Conservation (phyloP, 1,140 invertebrate species). For the Trichogramma pretiosum region DNA sequence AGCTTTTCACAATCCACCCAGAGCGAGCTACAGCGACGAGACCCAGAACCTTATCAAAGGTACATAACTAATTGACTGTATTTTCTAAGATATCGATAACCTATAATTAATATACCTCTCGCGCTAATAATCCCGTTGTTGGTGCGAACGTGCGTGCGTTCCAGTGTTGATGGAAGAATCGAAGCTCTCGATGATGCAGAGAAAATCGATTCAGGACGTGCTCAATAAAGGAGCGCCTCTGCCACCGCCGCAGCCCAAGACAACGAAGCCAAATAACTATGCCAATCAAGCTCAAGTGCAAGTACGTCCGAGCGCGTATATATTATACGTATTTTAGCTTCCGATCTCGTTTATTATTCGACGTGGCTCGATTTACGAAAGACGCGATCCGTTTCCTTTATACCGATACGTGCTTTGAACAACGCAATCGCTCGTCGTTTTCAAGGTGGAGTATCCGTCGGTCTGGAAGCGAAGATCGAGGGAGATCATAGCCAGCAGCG, state of each 20-base stretch:
- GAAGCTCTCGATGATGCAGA: constrained; percentile 41
- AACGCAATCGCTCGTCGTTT: no score
- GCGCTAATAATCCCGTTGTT: no score
- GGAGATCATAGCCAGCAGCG: constrained; percentile 27
- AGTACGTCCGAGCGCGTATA: no score
- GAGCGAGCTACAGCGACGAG: constrained; percentile 39
- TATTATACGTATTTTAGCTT: no score
- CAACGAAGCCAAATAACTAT: no score
- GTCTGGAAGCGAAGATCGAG: constrained; percentile 27
- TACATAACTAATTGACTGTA: constrained; percentile 15
- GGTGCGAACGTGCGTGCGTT: no score
- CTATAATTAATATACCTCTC: no score
- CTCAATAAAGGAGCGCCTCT: constrained; percentile 39
- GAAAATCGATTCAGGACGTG: constrained; percentile 35
- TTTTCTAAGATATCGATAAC: constrained; percentile 9
- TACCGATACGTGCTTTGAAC: constrained; percentile 1
- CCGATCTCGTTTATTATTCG: background rate
- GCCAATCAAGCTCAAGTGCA: no score
- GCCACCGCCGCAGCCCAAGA: constrained; percentile 15
- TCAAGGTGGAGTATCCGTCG: constrained; percentile 17
- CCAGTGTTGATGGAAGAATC: constrained; percentile 45
- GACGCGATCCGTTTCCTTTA: no score
- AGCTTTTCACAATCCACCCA: constrained; percentile 36
- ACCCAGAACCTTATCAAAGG: constrained; percentile 39
- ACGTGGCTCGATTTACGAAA: background rate